Conservation (phyloP, 2,113 vertebrate genomes). For the Lamprotornis superbus region DNA sequence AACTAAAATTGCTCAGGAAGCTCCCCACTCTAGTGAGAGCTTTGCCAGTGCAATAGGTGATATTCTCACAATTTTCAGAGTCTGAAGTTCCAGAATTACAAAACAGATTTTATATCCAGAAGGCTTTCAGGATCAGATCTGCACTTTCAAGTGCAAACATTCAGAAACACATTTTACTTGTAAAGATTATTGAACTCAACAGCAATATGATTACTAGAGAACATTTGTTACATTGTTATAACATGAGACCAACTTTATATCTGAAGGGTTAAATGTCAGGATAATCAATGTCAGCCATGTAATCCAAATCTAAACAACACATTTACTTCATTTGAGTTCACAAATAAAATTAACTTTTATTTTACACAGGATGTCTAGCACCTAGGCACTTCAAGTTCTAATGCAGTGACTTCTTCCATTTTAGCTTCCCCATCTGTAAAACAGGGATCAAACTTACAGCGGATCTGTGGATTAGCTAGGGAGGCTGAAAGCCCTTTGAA, state of each 20-base stretch:
- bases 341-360: not conserved
- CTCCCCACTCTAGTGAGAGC: not conserved
- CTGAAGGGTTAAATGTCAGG: not conserved
- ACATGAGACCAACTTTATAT: not conserved
- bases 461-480: not conserved
- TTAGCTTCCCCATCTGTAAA: not conserved
- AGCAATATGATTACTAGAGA: not conserved
- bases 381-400: not conserved
- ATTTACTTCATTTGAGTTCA: not conserved
- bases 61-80: not conserved
- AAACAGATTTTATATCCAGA: not conserved
- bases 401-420: not conserved
- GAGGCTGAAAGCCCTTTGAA: conserved; percentile 43
- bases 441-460: not conserved
- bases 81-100: not conserved
- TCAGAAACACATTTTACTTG: not conserved
- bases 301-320: not conserved
- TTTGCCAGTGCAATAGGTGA: not conserved
- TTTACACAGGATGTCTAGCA: not conserved
- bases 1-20: not conserved
- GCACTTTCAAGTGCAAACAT: not conserved
- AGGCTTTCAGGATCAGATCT: not conserved
- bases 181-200: not conserved
- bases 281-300: not conserved
- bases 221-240: not conserved